Evolutionary conservation across 2,113 vertebrate genomes (phyloP).

Genomic region (Perccottus glenii): DNA sequence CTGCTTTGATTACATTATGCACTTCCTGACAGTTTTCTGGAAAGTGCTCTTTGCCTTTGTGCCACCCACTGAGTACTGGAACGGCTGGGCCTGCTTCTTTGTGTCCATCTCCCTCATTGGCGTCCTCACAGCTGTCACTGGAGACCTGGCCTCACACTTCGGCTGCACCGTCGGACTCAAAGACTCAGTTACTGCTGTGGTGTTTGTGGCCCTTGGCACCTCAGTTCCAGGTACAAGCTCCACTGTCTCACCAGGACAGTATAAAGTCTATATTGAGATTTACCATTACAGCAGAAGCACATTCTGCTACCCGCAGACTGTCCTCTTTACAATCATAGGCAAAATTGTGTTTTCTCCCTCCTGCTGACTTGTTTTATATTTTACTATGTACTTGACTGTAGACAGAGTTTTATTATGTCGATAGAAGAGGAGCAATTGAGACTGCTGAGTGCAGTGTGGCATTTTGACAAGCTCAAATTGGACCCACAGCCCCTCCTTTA

Average conservation of each 20-base stretch:
- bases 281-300: constrained; percentile 19
- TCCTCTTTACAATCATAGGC: constrained; percentile 25
- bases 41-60: constrained; percentile 88
- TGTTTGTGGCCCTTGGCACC: constrained; percentile 86
- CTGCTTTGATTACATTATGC: constrained; percentile 89
- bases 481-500: not conserved
- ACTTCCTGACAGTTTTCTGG: constrained; percentile 89
- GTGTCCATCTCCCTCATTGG: constrained; percentile 86
- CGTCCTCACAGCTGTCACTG: constrained; percentile 82
- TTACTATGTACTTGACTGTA: constrained; percentile 21
- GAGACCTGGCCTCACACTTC: constrained; percentile 85
- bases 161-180: constrained; percentile 86
- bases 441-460: constrained; percentile 8
- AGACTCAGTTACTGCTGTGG: constrained; percentile 85
- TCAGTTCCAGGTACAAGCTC: constrained; percentile 83
- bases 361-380: constrained; percentile 12
- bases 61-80: constrained; percentile 87
- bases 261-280: constrained; percentile 22
- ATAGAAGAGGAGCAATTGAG: constrained; percentile 12
- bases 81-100: constrained; percentile 87
- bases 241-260: not conserved
- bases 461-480: constrained; percentile 28
- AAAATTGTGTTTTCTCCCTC: constrained; percentile 31
- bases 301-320: too few species aligned
- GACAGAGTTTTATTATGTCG: constrained; percentile 8